Base-by-base conservation (phyloP, 2,797 vertebrate genomes). In the Dermochelys coriacea region DNA sequence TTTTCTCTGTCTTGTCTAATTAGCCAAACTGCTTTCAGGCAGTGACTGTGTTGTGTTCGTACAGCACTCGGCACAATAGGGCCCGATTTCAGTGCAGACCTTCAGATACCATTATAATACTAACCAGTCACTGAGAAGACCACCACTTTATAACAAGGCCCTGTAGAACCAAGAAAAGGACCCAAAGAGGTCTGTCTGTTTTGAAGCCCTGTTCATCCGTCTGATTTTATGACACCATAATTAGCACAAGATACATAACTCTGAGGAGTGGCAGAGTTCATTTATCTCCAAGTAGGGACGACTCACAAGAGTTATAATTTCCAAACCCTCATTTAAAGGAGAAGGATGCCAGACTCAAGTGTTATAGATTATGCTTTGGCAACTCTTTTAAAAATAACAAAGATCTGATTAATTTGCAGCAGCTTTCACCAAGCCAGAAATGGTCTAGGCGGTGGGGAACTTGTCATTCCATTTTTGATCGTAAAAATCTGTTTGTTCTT, bases 251-350 rank as follows among this genome's bases (percentile, higher is more conserved):
- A 75, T 37, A 23, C 10, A 27, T 94, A 79, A 82, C 84, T 91
- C 85, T 94, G 80, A 94, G 95, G 94, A 95, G 93, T 96, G 94
- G 94, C 93, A 96, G 95, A 97, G 94, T 87, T 87, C 79, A 96
- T 97, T 96, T 92, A 91, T 96, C 93, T 75, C 95, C 55, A 81
- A 91, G 34, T 85, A 91, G 93, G 55, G 61, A 12, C 1, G 87
- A 90, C 94, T 92, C 91, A 89, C 85, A 84, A 93, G 87, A 96
- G 82, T 93, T 93, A 94, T 81, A 82, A 78, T 90, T 95, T 96
- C 93, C 91, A 92, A 97, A 96, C 77, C 21, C 77, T 54, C 90
- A 57, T 86, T 85, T 91, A 84, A 91, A 64, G 84, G 95, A 93
- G 93, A 84, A 95, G 92, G 90, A 79, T 79, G 57, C 59, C 91